Conservation (phyloP, 2,888 invertebrate species). For the Synanthedon formicaeformis region DNA sequence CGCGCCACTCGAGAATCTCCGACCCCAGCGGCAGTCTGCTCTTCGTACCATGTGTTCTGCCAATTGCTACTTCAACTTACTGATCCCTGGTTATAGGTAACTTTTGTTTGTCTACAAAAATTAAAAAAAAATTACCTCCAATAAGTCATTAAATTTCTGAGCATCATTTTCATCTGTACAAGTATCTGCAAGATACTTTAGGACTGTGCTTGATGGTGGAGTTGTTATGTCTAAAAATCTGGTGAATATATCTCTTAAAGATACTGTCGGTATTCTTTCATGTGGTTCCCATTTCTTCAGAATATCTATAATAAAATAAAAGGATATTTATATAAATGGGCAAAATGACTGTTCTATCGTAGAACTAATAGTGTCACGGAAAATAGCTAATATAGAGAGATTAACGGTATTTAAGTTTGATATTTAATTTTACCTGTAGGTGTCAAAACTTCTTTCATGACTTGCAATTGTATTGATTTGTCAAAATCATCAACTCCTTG, state of each 20-base stretch:
- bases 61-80: too few relatives aligned
- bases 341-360: too few relatives aligned
- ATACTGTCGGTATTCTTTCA: slow-evolving; percentile 81
- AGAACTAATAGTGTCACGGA: too few relatives aligned
- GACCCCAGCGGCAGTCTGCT: too few relatives aligned
- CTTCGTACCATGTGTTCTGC: too few relatives aligned
- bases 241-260: slow-evolving; percentile 79
- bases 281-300: slow-evolving; percentile 89
- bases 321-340: too few relatives aligned
- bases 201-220: slow-evolving; percentile 86
- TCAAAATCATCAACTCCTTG: slow-evolving; percentile 76
- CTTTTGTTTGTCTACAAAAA: too few relatives aligned
- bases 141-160: slow-evolving; percentile 76
- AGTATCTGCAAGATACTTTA: slow-evolving; percentile 83
- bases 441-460: slow-evolving; percentile 86
- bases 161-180: slow-evolving; percentile 81
- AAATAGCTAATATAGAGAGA: neutral
- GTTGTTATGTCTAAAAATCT: slow-evolving; percentile 92
- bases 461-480: slow-evolving; percentile 79
- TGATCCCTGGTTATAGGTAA: too few relatives aligned
- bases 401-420: neutral
- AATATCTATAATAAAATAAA: slow-evolving; percentile 67
- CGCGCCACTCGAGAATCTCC: too few relatives aligned
- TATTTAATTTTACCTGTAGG: slow-evolving; percentile 74
- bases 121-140: slow-evolving; percentile 68